phyloP scores from a whole-genome alignment of 1,140 invertebrate genomes.

The Orchesella cincta region DNA sequence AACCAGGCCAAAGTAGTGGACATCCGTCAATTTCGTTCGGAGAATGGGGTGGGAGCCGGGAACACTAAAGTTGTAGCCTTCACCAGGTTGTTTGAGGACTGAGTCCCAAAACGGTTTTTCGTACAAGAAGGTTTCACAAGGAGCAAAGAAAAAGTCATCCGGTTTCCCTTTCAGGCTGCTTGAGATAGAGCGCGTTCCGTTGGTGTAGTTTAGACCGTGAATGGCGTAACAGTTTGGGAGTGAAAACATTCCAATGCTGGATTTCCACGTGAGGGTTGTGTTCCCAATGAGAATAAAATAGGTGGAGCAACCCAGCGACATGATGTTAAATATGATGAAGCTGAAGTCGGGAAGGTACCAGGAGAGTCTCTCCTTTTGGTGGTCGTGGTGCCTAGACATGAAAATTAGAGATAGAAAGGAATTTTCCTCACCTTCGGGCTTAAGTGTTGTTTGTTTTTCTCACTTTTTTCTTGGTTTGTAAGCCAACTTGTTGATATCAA shows the following conservation, averaged over 20 bases:
- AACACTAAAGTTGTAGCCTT: not conserved
- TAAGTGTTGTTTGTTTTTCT: no score
- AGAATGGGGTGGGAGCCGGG: not conserved
- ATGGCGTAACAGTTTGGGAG: not conserved
- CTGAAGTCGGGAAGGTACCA: not conserved
- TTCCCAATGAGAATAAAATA: slow-evolving; percentile 1
- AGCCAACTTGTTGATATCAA: no score
- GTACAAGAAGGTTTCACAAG: not conserved
- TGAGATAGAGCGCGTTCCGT: no score
- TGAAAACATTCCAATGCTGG: not conserved
- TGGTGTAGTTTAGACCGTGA: not conserved
- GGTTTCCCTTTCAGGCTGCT: no score
- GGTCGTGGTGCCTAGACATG: no score
- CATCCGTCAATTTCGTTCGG: not conserved
- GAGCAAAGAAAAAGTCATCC: slow-evolving; percentile 5
- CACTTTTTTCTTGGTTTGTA: no score
- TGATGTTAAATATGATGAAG: not conserved
- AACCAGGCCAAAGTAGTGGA: not conserved
- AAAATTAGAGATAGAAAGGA: no score
- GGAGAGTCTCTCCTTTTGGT: not conserved
- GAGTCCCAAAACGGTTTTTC: no score
- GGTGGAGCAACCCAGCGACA: not conserved
- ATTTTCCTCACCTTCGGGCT: no score
- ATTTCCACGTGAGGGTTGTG: not conserved
- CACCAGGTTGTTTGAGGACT: no score